A percentile compares a stretch with the other conserved stretches of the same genome.
Conservation (phyloP, 2,888 invertebrate genomes). For the Macaria notata region DNA sequence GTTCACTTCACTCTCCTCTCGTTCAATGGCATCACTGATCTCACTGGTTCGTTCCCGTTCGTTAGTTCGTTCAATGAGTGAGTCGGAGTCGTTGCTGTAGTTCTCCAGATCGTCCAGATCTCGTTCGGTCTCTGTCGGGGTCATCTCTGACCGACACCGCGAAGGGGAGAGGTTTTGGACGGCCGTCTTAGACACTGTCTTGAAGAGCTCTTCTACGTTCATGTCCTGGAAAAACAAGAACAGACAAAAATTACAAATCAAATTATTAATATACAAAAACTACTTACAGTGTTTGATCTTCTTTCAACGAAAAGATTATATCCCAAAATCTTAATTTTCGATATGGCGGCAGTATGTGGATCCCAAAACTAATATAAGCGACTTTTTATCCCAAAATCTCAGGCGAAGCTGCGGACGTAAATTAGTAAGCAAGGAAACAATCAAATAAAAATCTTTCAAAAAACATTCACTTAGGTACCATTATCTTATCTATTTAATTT, state of each 20-base stretch:
- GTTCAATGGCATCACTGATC: background rate
- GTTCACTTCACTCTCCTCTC: background rate
- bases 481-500: too few species aligned
- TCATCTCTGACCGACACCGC: constrained; percentile 44
- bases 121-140: constrained; percentile 52
- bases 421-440: too few species aligned
- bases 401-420: too few species aligned
- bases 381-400: too few species aligned
- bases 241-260: background rate
- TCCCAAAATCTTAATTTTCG: too few species aligned
- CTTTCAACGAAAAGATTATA: too few species aligned
- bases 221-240: constrained; percentile 34
- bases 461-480: too few species aligned
- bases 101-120: constrained; percentile 52
- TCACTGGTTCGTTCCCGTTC: constrained; percentile 12
- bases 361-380: too few species aligned
- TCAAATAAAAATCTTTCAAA: too few species aligned
- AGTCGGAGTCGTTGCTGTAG: constrained; percentile 44
- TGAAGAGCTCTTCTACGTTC: constrained; percentile 58
- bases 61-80: constrained; percentile 12
- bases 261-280: background rate
- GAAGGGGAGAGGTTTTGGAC: constrained; percentile 67
- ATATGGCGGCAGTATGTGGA: too few species aligned
- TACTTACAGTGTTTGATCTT: too few species aligned
- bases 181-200: constrained; percentile 69